A percentile compares a stretch with the other conserved stretches of the same genome.
These are phyloP conservation scores for Siphonodentalium dalli DNA, from an alignment of 2,888 invertebrate genomes.

Conservation along the genomic window DNA sequence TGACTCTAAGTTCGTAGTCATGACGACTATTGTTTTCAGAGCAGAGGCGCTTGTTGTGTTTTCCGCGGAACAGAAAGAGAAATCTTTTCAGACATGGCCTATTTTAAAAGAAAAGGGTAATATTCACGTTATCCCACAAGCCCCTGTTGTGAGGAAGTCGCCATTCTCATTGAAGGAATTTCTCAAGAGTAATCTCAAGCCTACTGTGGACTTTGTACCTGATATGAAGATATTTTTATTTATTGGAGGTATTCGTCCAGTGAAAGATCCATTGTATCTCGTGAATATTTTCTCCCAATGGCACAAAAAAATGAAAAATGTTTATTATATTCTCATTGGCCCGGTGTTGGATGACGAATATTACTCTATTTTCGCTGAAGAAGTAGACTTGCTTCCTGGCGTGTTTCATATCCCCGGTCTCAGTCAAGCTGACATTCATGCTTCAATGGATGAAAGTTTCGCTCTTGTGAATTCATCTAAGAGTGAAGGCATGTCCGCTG, in stretches of 20 bases:
- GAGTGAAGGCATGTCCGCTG: constrained; percentile 61
- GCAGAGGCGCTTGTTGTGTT: too few species aligned
- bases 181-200: too few species aligned
- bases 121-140: too few species aligned
- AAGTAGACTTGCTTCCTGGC: constrained; percentile 33
- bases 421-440: constrained; percentile 40
- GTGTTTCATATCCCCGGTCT: constrained; percentile 46
- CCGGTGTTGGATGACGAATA: constrained; percentile 38
- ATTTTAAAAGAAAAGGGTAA: too few species aligned
- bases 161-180: too few species aligned
- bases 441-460: constrained; percentile 46
- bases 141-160: too few species aligned
- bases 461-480: constrained; percentile 58
- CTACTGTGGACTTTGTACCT: too few species aligned
- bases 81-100: too few species aligned
- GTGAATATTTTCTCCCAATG: constrained; percentile 48
- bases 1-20: too few species aligned
- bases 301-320: constrained; percentile 30
- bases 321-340: constrained; percentile 42
- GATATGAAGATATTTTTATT: constrained; percentile 36
- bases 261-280: constrained; percentile 58
- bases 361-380: constrained; percentile 25
- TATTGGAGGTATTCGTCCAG: constrained; percentile 56
- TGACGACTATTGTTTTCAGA: too few species aligned
- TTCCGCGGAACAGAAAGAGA: too few species aligned